These are phyloP conservation scores for Caenorhabditis inopinata DNA, from an alignment of 1,140 invertebrate genomes.

Conservation along the genomic window DNA sequence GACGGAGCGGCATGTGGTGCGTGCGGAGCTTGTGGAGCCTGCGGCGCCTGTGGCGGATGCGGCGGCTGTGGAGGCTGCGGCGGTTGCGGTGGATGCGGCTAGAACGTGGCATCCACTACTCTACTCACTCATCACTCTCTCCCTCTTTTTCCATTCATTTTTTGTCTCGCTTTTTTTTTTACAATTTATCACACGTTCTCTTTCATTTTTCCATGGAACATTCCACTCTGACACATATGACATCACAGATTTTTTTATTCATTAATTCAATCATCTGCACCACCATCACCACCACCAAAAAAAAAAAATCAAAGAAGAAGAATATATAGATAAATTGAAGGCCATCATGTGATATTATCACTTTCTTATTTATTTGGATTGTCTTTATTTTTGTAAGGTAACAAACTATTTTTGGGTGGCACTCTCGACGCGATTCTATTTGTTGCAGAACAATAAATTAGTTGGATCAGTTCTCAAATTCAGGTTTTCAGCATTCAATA, in stretches of 20 bases:
- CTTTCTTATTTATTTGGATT: constrained; percentile 18
- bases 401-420: constrained; percentile 27
- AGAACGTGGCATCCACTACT: neutral
- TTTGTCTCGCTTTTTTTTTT: neutral
- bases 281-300: too few relatives aligned
- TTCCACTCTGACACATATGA: constrained; percentile 17
- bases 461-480: too few relatives aligned
- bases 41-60: constrained; percentile 46
- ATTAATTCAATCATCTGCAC: too few relatives aligned
- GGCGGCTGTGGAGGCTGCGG: constrained; percentile 43
- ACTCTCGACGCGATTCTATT: neutral
- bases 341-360: neutral
- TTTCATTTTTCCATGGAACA: constrained; percentile 26
- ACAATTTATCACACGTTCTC: constrained; percentile 11
- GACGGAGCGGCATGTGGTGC: constrained; percentile 43
- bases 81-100: constrained; percentile 38
- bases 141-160: neutral
- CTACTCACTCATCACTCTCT: too few relatives aligned
- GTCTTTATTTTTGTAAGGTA: neutral
- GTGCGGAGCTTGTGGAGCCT: constrained; percentile 46
- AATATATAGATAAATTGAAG: too few relatives aligned
- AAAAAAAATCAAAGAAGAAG: too few relatives aligned
- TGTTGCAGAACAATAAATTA: too few relatives aligned
- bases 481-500: too few relatives aligned
- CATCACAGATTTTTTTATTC: neutral